Conservation (phyloP, 2,797 vertebrate species). For the Thamnophis elegans region DNA sequence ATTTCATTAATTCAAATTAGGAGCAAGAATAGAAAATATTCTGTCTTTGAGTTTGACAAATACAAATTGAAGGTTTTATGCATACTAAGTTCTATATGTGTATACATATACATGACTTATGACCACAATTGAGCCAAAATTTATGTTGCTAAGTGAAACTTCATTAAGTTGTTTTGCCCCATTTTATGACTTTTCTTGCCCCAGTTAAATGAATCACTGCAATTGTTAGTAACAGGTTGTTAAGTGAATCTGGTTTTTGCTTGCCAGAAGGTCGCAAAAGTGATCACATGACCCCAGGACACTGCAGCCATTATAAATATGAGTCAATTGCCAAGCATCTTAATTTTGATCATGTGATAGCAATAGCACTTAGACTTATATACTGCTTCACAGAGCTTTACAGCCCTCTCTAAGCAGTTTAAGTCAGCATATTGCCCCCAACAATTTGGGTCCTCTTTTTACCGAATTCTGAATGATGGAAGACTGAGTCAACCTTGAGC, state of each 20-base stretch:
- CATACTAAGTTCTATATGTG: neutral
- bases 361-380: too few relatives aligned
- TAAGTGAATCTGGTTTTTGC: neutral
- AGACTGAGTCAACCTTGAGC: too few relatives aligned
- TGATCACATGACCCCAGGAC: neutral
- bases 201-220: neutral
- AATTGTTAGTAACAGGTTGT: neutral
- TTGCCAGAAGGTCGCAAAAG: neutral
- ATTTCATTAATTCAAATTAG: neutral
- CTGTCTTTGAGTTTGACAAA: neutral
- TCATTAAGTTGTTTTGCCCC: neutral
- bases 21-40: neutral
- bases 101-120: neutral
- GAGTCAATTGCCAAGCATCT: neutral
- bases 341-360: neutral
- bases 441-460: too few relatives aligned
- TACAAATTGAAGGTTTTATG: neutral
- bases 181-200: neutral
- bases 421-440: too few relatives aligned
- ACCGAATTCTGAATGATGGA: too few relatives aligned
- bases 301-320: neutral
- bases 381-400: too few relatives aligned
- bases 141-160: neutral
- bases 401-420: too few relatives aligned
- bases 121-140: neutral